phyloP scores from a whole-genome alignment of 2,113 vertebrate species.

The Cephalopholis sonnerati region DNA sequence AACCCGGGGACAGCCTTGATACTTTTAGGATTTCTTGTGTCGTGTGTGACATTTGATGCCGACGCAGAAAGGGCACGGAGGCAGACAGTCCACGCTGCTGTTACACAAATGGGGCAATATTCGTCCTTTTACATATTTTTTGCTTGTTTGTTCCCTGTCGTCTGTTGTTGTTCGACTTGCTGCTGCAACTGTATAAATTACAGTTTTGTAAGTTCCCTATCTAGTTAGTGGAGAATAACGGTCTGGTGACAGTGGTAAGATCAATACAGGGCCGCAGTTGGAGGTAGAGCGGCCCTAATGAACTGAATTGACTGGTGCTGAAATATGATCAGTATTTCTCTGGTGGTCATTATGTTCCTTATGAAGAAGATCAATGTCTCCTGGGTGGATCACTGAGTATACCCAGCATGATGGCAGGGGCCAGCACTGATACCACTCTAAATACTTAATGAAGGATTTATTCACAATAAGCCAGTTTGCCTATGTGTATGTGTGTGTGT shows the following conservation, averaged over 20 bases:
- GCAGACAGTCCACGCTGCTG: slow-evolving; percentile 18
- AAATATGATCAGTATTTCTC: slow-evolving; percentile 85
- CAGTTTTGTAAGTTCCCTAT: slow-evolving; percentile 65
- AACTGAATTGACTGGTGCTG: slow-evolving; percentile 80
- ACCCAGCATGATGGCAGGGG: slow-evolving; percentile 70
- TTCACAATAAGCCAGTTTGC: slow-evolving; percentile 68
- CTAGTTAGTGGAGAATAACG: slow-evolving; percentile 74
- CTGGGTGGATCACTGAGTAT: slow-evolving; percentile 75
- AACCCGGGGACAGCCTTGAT: slow-evolving; percentile 70
- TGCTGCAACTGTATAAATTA: slow-evolving; percentile 59
- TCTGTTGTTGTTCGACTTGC: slow-evolving; percentile 51
- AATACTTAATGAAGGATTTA: slow-evolving; percentile 84
- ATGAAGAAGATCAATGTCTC: slow-evolving; percentile 85
- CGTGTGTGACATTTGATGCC: slow-evolving; percentile 75
- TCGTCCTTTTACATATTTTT: slow-evolving; percentile 31
- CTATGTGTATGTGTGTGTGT: slow-evolving; percentile 29
- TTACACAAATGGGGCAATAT: slow-evolving; percentile 27
- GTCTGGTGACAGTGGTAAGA: slow-evolving; percentile 73
- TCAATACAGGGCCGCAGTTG: slow-evolving; percentile 78
- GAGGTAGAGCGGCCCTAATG: slow-evolving; percentile 82
- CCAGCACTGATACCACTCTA: slow-evolving; percentile 75
- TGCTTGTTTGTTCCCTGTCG: slow-evolving; percentile 52
- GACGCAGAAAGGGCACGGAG: slow-evolving; percentile 53
- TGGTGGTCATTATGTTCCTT: slow-evolving; percentile 83
- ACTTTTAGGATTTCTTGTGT: slow-evolving; percentile 75